Conservation (phyloP, 1,140 invertebrate genomes). For the Phocides pigmalion region DNA sequence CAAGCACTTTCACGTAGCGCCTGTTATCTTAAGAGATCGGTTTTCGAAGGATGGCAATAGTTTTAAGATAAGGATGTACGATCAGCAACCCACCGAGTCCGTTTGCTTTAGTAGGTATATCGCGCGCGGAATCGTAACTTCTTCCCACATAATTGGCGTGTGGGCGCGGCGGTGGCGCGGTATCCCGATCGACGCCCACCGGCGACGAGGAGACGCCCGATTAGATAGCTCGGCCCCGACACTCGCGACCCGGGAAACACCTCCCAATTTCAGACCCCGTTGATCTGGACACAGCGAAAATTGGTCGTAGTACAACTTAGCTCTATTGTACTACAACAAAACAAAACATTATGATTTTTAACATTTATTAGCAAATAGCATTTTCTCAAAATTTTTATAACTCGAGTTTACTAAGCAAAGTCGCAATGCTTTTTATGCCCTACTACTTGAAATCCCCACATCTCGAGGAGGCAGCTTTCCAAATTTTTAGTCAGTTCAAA, state of each 20-base stretch:
- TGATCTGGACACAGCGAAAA: neutral
- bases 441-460: no score
- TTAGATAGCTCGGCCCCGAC: slow-evolving; percentile 67
- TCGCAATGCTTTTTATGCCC: no score
- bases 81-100: slow-evolving; percentile 58
- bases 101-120: slow-evolving; percentile 68
- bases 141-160: slow-evolving; percentile 81
- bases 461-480: no score
- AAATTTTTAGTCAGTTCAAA: no score
- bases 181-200: slow-evolving; percentile 79
- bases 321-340: neutral
- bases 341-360: neutral
- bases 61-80: slow-evolving; percentile 61
- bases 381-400: neutral
- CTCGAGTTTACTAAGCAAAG: neutral
- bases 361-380: no score
- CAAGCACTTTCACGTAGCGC: slow-evolving; percentile 15
- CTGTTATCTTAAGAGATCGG: slow-evolving; percentile 49
- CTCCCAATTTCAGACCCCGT: slow-evolving; percentile 42
- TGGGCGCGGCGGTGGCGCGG: slow-evolving; percentile 71
- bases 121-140: slow-evolving; percentile 71
- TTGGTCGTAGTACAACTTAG: neutral
- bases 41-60: slow-evolving; percentile 64
- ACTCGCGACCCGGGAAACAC: slow-evolving; percentile 55
- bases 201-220: slow-evolving; percentile 68